Evolutionary conservation across 2,888 invertebrate genomes (phyloP), one percentile per base, ranked within the genome.

Genomic region (Dioctria rufipes): DNA sequence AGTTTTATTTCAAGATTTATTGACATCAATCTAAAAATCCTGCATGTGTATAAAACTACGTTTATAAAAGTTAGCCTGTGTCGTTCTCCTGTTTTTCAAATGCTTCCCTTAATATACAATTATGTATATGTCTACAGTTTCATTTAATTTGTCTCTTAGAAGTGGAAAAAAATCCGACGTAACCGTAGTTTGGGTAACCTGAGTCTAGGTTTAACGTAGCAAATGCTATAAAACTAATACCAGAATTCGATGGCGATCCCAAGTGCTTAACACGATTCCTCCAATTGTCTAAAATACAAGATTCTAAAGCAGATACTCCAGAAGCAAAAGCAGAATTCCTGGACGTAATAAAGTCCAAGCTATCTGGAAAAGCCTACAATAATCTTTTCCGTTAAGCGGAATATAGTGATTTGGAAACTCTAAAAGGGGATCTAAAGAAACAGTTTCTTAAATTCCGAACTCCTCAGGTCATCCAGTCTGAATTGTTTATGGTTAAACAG

Each of bases 371-470:
- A 42, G 66, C 42, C 11, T 42, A 67, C 46, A 67, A 42, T n/a
- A 37, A 8, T 2, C 37, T 46, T 8, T 46, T 67, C 3, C 37
- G n/a, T 3, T 40, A 46, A 2, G 5, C 66, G 3, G 37, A n/a
- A 3, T 66, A 66, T 42, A n/a, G 40, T 42, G 6, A 66, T 40
- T 66, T 42, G 42, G 1, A 66, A 37, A 5, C 13, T 66, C 3
- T 42, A 13, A 46, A 40, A 8, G 3, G 1, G 13, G 46, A 67
- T 67, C 9, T 67, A 13, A 67, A 67, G 9, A 67, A 67, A 67
- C 67, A 43, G 5, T 46, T 67, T 25, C 67, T 67, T 11, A 67
- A 67, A 67, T 67, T 40, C 8, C 43, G 67, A 11, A 42, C 66
- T 8, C 8, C n/a, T 4, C 13, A 66, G 42, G 61, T 37, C 6